Evolutionary conservation across 2,113 vertebrate species (phyloP).

Genomic region (Pteruthius melanotis): DNA sequence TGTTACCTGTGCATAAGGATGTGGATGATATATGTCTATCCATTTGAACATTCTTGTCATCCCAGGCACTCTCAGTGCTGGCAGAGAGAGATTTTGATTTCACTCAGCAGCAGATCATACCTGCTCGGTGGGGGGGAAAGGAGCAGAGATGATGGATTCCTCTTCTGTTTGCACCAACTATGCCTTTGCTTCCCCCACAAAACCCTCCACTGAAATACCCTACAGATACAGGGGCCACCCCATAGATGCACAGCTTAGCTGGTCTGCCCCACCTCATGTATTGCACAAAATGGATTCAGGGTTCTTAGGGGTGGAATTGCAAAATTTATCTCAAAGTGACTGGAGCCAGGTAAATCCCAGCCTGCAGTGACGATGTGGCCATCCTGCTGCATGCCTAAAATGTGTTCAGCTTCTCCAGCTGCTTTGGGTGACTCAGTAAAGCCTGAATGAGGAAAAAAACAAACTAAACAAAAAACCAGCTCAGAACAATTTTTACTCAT

Average conservation of each 20-base stretch:
- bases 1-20: neutral
- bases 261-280: fast-evolving
- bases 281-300: neutral
- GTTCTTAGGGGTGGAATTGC: neutral
- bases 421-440: neutral
- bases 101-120: neutral
- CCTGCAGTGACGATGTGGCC: neutral
- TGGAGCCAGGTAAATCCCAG: neutral
- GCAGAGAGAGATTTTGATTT: neutral
- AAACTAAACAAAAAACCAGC: neutral
- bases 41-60: neutral
- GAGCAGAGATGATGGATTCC: neutral
- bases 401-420: neutral
- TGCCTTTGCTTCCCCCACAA: neutral
- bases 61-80: too few relatives aligned
- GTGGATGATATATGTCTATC: fast-evolving
- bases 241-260: neutral
- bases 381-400: neutral
- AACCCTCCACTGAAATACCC: neutral
- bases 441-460: neutral
- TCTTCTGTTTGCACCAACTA: neutral
- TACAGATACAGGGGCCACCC: neutral
- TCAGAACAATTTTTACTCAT: neutral
- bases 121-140: neutral
- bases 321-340: neutral